These are phyloP conservation scores for Danionella cerebrum DNA, from an alignment of 2,113 vertebrate genomes.

Conservation along the genomic window DNA sequence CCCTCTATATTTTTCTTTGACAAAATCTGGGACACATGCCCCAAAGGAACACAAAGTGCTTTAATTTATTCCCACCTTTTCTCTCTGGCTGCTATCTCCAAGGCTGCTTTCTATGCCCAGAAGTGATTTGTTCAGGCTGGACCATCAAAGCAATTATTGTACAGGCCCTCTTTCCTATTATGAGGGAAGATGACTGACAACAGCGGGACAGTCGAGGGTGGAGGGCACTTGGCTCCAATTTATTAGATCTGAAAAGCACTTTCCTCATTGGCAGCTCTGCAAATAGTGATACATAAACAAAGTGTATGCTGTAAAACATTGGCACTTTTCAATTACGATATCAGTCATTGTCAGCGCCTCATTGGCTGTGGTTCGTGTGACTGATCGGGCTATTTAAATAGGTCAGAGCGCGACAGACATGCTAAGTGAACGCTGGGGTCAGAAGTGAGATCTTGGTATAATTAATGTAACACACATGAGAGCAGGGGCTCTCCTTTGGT, in stretches of 20 bases:
- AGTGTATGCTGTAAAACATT: slow-evolving; percentile 31
- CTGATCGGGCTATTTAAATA: slow-evolving; percentile 31
- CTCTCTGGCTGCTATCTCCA: slow-evolving; percentile 90
- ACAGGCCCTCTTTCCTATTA: slow-evolving; percentile 88
- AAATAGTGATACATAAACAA: slow-evolving; percentile 54
- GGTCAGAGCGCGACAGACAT: slow-evolving; percentile 37
- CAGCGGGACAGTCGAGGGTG: slow-evolving; percentile 58
- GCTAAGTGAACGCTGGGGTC: slow-evolving; percentile 54
- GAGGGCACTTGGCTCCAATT: slow-evolving; percentile 62
- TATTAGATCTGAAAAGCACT: slow-evolving; percentile 59
- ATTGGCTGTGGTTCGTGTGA: slow-evolving; percentile 16
- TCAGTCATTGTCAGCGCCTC: not conserved
- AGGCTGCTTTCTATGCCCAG: slow-evolving; percentile 89
- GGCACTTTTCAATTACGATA: slow-evolving; percentile 30
- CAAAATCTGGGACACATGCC: slow-evolving; percentile 97
- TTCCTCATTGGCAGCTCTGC: slow-evolving; percentile 45
- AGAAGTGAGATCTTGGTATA: slow-evolving; percentile 51
- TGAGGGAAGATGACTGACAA: slow-evolving; percentile 95
- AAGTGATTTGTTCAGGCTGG: slow-evolving; percentile 96
- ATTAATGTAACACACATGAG: slow-evolving; percentile 68
- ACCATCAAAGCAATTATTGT: slow-evolving; percentile 99
- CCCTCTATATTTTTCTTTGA: slow-evolving; percentile 54
- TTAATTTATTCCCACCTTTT: slow-evolving; percentile 99
- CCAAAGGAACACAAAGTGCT: slow-evolving; percentile 90
- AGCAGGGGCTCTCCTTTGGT: slow-evolving; percentile 51